A percentile compares a stretch with the other conserved stretches of the same genome.
phyloP scores from a whole-genome alignment of 2,888 invertebrate species.

The Cerastis leucographa region DNA sequence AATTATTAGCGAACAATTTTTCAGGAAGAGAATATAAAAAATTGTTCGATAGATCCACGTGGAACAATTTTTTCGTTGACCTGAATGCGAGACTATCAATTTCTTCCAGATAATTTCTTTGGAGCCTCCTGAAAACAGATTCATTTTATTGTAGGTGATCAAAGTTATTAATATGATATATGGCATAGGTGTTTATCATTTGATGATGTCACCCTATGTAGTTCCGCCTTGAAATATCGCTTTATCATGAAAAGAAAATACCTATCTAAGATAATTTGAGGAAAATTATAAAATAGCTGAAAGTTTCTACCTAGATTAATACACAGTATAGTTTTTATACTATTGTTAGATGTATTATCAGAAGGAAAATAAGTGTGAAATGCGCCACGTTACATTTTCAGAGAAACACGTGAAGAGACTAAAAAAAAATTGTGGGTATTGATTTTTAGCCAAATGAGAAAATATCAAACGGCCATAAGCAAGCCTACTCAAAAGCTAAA shows the following conservation, averaged over 20 bases:
- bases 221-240: slow-evolving; percentile 13
- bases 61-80: slow-evolving; percentile 91
- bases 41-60: slow-evolving; percentile 93
- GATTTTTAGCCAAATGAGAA: not conserved
- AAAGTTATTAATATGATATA: not conserved
- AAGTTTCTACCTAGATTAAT: not conserved
- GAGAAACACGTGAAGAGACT: not conserved
- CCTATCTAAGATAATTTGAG: slow-evolving; percentile 31
- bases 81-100: slow-evolving; percentile 91
- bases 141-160: slow-evolving; percentile 2
- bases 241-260: slow-evolving; percentile 25
- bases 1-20: slow-evolving; percentile 90
- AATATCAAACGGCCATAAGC: not conserved
- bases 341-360: not conserved
- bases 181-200: not conserved
- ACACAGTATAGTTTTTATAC: not conserved
- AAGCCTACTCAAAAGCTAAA: not conserved
- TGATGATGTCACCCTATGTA: not conserved
- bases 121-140: slow-evolving; percentile 90
- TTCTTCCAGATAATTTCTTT: slow-evolving; percentile 92
- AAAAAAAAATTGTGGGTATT: not conserved
- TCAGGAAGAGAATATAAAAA: slow-evolving; percentile 90
- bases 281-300: slow-evolving; percentile 1
- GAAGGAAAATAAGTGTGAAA: not conserved
- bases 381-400: not conserved